Conservation (phyloP, 1,140 invertebrate genomes). For the Drosophila kurseongensis region DNA sequence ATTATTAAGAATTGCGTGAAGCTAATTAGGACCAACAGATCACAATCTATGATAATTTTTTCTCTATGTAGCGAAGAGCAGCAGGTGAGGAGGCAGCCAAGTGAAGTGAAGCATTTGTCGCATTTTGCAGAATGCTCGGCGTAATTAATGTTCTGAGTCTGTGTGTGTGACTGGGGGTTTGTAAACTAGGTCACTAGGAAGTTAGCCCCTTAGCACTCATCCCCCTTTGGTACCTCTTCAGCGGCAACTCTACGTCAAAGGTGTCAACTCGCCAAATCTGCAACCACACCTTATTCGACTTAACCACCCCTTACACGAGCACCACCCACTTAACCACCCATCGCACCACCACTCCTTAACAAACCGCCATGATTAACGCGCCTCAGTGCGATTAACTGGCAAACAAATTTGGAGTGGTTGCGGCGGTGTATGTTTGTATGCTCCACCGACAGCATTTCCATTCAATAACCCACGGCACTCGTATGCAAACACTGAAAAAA, state of each 20-base stretch:
- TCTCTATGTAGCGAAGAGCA: not conserved
- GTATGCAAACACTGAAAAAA: conserved; percentile 17
- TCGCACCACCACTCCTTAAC: not conserved
- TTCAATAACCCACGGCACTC: conserved; percentile 46
- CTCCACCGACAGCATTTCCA: conserved; percentile 43
- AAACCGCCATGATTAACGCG: conserved; percentile 43
- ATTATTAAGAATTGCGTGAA: not conserved
- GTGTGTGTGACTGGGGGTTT: conserved; percentile 31
- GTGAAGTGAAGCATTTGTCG: conserved; percentile 53
- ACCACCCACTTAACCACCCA: not conserved
- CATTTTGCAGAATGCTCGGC: conserved; percentile 52
- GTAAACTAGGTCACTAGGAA: conserved; percentile 75
- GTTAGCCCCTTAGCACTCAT: conserved; percentile 46
- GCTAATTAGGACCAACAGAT: not conserved
- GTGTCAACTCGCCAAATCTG: conserved; percentile 51
- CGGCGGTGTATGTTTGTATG: conserved; percentile 10
- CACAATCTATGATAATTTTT: not conserved
- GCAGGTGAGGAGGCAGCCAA: conserved; percentile 51
- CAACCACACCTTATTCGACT: conserved; percentile 37
- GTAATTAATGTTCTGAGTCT: conserved; percentile 64
- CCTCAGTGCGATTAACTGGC: conserved; percentile 47
- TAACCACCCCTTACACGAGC: not conserved
- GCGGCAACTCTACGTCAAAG: conserved; percentile 26
- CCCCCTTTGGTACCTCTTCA: conserved; percentile 7
- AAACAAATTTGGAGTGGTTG: conserved; percentile 45